Evolutionary conservation across 2,797 vertebrate species (phyloP).

Genomic region (Malacoctenus gilli): DNA sequence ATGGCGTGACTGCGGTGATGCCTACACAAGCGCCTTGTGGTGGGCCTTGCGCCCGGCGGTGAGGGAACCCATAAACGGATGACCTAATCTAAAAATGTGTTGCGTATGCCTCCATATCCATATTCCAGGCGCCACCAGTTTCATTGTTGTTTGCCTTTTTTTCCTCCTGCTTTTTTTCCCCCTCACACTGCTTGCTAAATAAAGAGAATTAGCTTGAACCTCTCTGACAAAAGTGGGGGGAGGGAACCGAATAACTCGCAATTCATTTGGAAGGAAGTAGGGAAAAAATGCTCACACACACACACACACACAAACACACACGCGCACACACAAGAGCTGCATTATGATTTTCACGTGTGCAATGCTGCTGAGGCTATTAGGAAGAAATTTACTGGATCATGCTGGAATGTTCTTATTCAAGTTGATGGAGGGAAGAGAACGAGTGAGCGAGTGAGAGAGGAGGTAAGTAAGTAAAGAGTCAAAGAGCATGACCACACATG

Average conservation of each 20-base stretch:
- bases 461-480: conserved; percentile 66
- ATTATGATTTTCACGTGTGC: conserved; percentile 78
- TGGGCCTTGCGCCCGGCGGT: conserved; percentile 56
- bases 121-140: conserved; percentile 39
- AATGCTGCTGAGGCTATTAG: conserved; percentile 68
- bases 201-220: conserved; percentile 79
- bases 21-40: conserved; percentile 59
- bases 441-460: conserved; percentile 50
- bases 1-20: conserved; percentile 74
- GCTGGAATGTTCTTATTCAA: conserved; percentile 80
- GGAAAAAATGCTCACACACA: conserved; percentile 46
- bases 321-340: conserved; percentile 63
- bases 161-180: neutral
- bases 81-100: conserved; percentile 76
- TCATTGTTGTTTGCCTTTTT: conserved; percentile 20
- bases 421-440: conserved; percentile 50
- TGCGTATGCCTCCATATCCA: conserved; percentile 59
- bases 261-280: conserved; percentile 67
- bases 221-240: conserved; percentile 73
- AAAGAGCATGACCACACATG: conserved; percentile 60
- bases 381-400: conserved; percentile 72
- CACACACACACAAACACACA: conserved; percentile 28
- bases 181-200: conserved; percentile 63
- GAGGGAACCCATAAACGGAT: conserved; percentile 74
- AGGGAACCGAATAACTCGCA: conserved; percentile 78